Base-by-base conservation (phyloP, 2,888 invertebrate species). In the Thereva unica region DNA sequence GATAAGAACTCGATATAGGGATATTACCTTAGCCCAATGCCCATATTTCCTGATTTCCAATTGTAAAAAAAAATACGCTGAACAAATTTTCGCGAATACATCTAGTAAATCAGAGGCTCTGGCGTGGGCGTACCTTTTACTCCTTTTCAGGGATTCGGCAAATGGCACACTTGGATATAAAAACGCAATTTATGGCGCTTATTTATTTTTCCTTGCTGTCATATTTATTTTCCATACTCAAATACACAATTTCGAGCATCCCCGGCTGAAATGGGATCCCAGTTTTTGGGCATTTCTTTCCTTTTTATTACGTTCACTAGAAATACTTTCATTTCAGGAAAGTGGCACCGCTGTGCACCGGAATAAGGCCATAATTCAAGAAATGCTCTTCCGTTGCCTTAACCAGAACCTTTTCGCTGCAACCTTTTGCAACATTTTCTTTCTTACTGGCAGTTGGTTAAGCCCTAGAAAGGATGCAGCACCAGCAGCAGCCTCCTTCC, bases 11-110 rank as follows among this genome's bases (percentile, higher is more conserved):
- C 10, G 45, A 59, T 59, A 37, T 35, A 59, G 38, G 47, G 57
- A 47, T 47, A 59, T 12, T 37, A 37, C 57, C 57, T 59, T 59
- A 12, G 42, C 34, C 23, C 23, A 23, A 23, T 23, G 23, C 23
- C 57, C 57, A 59, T 59, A 59, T 59, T 59, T 59, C 37, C 57
- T 47, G 57, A 59, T 59, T 59, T 59, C 57, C 57, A 59, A 59
- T 59, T 59, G 45, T 23, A 23, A 23, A 23, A 23, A 23, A 23
- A 47, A 59, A 59, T 47, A 47, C 41, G 47, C 47, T 47, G 35
- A 59, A 59, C 57, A 59, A 59, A 59, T 59, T 59, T 47, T 59
- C 47, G 38, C 47, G 47, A 59, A 23, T 23, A 23, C 23, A 23
- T 23, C 23, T 23, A 23, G 23, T 23, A 23, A 23, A 23, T 23